Base-by-base conservation (phyloP, 1,140 invertebrate genomes). In the Sarcophaga bullata region DNA sequence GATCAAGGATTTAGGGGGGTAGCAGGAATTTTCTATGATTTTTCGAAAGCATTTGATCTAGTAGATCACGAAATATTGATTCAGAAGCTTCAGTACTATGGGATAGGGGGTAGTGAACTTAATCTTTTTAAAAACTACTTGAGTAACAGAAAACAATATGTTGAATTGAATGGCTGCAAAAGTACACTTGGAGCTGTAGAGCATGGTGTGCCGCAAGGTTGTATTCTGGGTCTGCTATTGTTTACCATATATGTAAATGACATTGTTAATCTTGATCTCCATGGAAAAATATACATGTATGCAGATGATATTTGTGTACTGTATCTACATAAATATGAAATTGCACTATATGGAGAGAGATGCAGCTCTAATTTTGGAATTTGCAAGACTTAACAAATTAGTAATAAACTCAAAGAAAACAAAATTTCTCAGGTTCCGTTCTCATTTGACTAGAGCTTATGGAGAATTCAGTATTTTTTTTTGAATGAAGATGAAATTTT, bases 221-320 rank as follows among this genome's bases (percentile, higher is more conserved):
- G n/a, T n/a, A n/a, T n/a, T n/a, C 8, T 73, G 6, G 68, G 68
- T 68, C 68, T 10, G 8, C 8, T 73, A 73, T 6, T 73, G 3
- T 73, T 73, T 6, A 25, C 4, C 8, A 73, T 73, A 19, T 73
- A 73, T 25, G 11, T 73, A 19, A 73, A 73, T 25, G 68, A 25
- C 11, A 25, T 73, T 10, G 0, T 19, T 8, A 73, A 37, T 73
- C 11, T 73, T 25, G 17, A 73, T 9, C 19, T 73, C 5, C 10
- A 8, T 73, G 68, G n/a, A 8, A n/a, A 19, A 73, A 17, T 73
- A 5, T 25, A 15, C 19, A 73, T 73, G n/a, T 73, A 73, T 73
- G 68, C 8, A 6, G 68, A 73, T 73, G 68, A 73, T 25, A 73
- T 73, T 73, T 73, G 68, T 25, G 8, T 73, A 25, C 11, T 73